These are phyloP conservation scores for Smithornis capensis DNA, from an alignment of 2,113 vertebrate species.

Conservation along the genomic window DNA sequence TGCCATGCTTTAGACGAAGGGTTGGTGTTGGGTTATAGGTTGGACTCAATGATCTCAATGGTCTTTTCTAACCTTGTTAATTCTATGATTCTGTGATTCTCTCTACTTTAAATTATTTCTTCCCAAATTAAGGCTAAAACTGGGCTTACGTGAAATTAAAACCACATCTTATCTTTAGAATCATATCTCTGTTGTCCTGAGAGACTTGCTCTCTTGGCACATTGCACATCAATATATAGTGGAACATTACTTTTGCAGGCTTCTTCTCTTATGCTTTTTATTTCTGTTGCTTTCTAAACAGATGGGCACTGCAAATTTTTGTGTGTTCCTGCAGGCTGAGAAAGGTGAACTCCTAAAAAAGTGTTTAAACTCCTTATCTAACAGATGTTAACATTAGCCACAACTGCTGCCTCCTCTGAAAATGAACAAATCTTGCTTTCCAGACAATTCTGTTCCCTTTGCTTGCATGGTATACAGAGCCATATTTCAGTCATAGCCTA, in stretches of 20 bases:
- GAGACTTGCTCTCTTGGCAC: background rate
- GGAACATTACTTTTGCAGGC: background rate
- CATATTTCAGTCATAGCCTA: background rate
- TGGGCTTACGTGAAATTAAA: background rate
- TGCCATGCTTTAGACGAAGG: too few species aligned
- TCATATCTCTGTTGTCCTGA: background rate
- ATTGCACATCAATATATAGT: background rate
- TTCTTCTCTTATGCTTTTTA: background rate
- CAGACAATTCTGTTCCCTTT: background rate
- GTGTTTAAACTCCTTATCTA: background rate
- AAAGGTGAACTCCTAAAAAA: background rate
- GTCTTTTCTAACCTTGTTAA: too few species aligned
- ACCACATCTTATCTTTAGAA: background rate
- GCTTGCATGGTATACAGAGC: fast-evolving
- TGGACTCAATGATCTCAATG: too few species aligned
- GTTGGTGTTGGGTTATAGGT: too few species aligned
- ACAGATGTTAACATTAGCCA: background rate
- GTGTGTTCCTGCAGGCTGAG: background rate
- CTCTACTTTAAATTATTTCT: background rate
- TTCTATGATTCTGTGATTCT: too few species aligned
- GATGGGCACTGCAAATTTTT: background rate
- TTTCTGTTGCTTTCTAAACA: background rate
- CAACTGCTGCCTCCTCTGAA: background rate
- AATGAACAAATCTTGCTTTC: background rate
- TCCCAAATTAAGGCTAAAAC: background rate